Evolutionary conservation across 1,140 invertebrate species (phyloP), one percentile per base, ranked within the genome.

Genomic region (Temnothorax longispinosus): DNA sequence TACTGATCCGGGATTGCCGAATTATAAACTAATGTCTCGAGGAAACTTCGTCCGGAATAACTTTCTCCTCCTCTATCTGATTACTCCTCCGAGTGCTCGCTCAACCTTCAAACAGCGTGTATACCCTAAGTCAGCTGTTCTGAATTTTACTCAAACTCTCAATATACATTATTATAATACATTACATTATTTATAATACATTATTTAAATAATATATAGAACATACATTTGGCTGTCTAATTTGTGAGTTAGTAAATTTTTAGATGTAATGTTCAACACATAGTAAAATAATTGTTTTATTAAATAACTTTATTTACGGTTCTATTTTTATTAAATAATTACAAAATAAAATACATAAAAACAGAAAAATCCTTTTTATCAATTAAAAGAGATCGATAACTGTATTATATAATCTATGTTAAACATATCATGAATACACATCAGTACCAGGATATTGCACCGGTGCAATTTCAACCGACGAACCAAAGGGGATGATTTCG

Each of bases 11-110:
- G 92, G 94, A 95, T 95, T 93, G 94, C 93, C 93, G 93, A 95
- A 95, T 95, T 94, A 95, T 95, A 95, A 95, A 94, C 94, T 95
- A 94, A 94, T 94, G 94, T 93, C 93, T 94, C 89, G 80, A 87
- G 88, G 90, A 94, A 95, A 95, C 92, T 95, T 94, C 88, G 58
- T 77, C 65, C 67, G 15, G 56, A 85, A 91, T 88, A 74, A 85
- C 81, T 89, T 89, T 88, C 87, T 88, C 72, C 85, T 82, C 72
- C 62, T 88, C 71, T 74, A 81, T 77, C 75, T 69, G 72, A 91
- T 87, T 91, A 86, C 77, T 52, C 44, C 41, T 69, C 52, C 27
- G 47, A 84, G 60, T 71, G 67, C 47, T 87, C 38, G 11, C n/a
- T 58, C 38, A 52, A 44, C 47, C 56, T 87, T 85, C 67, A 69